Evolutionary conservation across 2,888 invertebrate genomes (phyloP).

Genomic region (Sepioteuthis lessoniana): DNA sequence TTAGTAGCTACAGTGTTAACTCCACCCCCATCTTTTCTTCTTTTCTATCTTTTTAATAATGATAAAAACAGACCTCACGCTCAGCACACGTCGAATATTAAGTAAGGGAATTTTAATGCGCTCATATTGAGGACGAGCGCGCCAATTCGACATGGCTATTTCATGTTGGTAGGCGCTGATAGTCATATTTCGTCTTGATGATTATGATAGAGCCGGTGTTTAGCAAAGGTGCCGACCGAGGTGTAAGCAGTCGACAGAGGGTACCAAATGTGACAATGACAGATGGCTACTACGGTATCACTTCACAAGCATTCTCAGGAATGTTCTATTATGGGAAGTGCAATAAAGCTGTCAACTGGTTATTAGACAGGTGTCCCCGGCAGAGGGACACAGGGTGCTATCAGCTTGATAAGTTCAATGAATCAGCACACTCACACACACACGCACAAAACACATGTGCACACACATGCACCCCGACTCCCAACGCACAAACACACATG

Average conservation of each 20-base stretch:
- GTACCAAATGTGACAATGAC: background rate
- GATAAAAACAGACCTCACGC: background rate
- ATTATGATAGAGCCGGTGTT: background rate
- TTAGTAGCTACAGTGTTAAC: too few relatives aligned
- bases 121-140: background rate
- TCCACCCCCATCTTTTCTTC: background rate
- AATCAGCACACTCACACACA: background rate
- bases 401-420: background rate
- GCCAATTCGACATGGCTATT: background rate
- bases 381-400: background rate
- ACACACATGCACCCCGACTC: background rate
- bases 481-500: background rate
- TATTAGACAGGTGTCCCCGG: constrained; percentile 10
- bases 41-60: background rate
- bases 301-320: constrained; percentile 2
- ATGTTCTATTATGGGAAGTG: background rate
- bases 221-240: background rate
- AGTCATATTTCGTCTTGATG: background rate
- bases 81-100: background rate
- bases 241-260: constrained; percentile 14
- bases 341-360: constrained; percentile 1
- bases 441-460: too few relatives aligned
- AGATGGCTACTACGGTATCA: background rate
- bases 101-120: background rate
- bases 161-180: constrained; percentile 5